Conservation (phyloP, 2,888 invertebrate genomes). For the Emmelina monodactyla region DNA sequence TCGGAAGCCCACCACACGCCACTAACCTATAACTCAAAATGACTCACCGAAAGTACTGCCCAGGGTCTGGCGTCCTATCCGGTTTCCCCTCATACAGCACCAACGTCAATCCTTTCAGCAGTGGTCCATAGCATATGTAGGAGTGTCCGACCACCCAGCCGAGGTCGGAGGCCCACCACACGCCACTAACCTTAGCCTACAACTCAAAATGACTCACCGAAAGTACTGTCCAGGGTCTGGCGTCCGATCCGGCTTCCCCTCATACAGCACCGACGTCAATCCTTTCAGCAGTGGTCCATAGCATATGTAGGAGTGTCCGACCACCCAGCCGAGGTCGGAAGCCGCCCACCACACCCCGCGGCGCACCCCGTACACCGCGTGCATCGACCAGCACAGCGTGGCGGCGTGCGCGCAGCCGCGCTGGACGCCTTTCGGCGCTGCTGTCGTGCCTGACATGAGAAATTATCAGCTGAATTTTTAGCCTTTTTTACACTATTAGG, state of each 20-base stretch:
- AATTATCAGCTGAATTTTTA: too few relatives aligned
- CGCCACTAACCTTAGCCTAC: too few relatives aligned
- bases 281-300: constrained; percentile 88
- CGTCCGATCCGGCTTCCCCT: constrained; percentile 95
- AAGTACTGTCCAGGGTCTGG: constrained; percentile 94
- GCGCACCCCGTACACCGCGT: constrained; percentile 79
- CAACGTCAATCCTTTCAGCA: constrained; percentile 81
- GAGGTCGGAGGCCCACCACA: constrained; percentile 90
- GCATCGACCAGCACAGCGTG: constrained; percentile 85
- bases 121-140: constrained; percentile 91
- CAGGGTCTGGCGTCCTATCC: constrained; percentile 91
- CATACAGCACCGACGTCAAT: constrained; percentile 82
- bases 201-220: too few relatives aligned
- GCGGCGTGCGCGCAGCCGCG: constrained; percentile 90
- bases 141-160: constrained; percentile 97
- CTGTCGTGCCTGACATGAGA: constrained; percentile 49
- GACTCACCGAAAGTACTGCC: constrained; percentile 86
- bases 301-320: constrained; percentile 94
- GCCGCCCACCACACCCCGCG: constrained; percentile 91
- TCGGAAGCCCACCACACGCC: too few relatives aligned
- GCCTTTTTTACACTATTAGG: too few relatives aligned
- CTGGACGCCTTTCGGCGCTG: constrained; percentile 74
- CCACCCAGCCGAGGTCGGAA: constrained; percentile 91
- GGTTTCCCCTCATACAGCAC: constrained; percentile 94
- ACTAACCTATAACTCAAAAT: too few relatives aligned